Percentiles rank a stretch among this genome's conserved stretches.
Evolutionary conservation across 2,113 vertebrate species (phyloP).

Genomic region (Carassius auratus): DNA sequence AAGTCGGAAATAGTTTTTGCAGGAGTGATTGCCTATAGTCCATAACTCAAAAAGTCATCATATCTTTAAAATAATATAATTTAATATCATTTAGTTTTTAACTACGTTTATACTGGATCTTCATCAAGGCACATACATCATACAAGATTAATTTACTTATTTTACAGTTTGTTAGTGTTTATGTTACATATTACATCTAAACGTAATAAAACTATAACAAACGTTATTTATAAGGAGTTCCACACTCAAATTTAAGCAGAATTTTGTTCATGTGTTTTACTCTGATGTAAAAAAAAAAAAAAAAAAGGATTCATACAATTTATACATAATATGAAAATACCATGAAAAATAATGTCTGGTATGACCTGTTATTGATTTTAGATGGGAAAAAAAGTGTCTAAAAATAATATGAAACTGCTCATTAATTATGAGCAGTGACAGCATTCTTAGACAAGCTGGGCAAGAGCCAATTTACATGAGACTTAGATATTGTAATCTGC

Average conservation of each 20-base stretch:
- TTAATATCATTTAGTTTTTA: slow-evolving; percentile 33
- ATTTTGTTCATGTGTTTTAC: neutral
- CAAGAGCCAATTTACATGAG: neutral
- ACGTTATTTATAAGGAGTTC: neutral
- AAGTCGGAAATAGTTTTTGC: neutral
- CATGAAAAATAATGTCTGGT: neutral
- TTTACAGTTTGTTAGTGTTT: neutral
- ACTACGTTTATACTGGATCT: neutral
- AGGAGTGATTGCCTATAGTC: neutral
- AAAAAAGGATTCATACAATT: no score
- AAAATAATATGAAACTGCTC: neutral
- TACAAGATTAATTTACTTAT: neutral
- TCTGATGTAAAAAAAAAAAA: neutral
- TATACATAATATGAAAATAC: neutral
- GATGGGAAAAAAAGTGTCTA: neutral
- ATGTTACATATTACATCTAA: neutral
- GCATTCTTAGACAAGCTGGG: neutral
- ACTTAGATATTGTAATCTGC: neutral
- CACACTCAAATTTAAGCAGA: neutral
- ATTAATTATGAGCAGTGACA: neutral
- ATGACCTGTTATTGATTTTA: neutral
- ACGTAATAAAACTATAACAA: neutral
- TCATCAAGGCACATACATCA: neutral
- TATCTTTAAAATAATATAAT: neutral
- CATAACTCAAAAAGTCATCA: neutral